These are phyloP conservation scores for Bombylius discolor DNA, from an alignment of 2,888 invertebrate genomes.

Conservation along the genomic window DNA sequence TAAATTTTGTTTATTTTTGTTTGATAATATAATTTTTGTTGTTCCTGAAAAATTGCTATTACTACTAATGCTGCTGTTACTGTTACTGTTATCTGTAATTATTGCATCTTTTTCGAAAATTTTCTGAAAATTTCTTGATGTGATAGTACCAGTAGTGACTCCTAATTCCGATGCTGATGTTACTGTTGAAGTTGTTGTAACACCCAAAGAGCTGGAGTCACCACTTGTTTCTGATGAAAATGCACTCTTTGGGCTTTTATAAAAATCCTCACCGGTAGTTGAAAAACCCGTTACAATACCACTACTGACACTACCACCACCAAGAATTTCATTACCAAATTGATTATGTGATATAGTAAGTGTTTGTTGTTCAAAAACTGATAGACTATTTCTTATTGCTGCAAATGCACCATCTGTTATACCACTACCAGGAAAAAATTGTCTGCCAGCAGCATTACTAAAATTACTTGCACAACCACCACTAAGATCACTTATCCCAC, in stretches of 20 bases:
- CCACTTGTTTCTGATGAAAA: conserved; percentile 23
- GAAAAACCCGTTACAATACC: not conserved
- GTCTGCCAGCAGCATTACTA: conserved; percentile 12
- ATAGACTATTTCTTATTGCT: not conserved
- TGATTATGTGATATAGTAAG: not conserved
- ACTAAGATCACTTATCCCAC: conserved; percentile 19
- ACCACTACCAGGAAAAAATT: conserved; percentile 18
- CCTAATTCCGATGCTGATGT: conserved; percentile 28
- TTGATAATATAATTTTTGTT: no score
- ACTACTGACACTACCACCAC: not conserved
- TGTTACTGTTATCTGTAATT: no score
- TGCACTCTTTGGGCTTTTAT: conserved; percentile 44
- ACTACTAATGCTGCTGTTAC: no score
- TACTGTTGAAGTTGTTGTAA: conserved; percentile 40
- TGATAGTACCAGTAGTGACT: conserved; percentile 28
- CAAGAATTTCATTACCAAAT: not conserved
- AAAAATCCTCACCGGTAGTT: conserved; percentile 38
- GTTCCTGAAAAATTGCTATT: no score
- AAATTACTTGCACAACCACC: conserved; percentile 2
- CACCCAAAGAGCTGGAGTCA: conserved; percentile 47
- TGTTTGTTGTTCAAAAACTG: not conserved
- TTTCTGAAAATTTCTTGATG: conserved; percentile 1
- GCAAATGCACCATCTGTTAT: conserved; percentile 23
- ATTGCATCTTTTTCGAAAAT: not conserved
- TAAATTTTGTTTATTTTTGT: no score